Base-by-base conservation (phyloP, 1,140 invertebrate genomes). In the Mercenaria mercenaria region DNA sequence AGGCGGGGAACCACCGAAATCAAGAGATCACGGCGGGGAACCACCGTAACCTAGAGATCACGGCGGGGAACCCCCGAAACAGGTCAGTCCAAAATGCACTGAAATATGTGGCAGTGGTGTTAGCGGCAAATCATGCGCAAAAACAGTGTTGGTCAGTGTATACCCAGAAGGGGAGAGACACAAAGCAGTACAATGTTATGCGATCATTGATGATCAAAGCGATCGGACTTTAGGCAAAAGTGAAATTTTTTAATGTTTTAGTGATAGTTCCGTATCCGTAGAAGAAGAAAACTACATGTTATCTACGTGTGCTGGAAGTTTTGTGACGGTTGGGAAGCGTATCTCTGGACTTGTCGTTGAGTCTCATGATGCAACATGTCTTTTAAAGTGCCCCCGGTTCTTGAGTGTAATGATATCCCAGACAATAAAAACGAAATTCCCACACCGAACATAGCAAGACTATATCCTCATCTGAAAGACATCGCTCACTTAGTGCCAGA, bases 351-450 rank as follows among this genome's bases (percentile, higher is more conserved):
- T 69, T 69, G 59, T 85, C 32, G 32, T 85, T 39, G 82, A 85
- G 67, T 69, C 82, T 72, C 64, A 0, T 1, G 82, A 85, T 32
- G 41, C 23, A 20, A 72, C 67, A 50, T 34, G 41, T 32, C 34
- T 41, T 59, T 85, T 69, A n/a, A 85, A 1, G 39, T 85, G 39
- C 61, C 64, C 8, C 82, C 43, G 11, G n/a, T 91, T 15, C 74
- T 92, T 72, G 89, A 91, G 80, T 92, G 91, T 82, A 64, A 92
- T 56, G 52, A 82, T 15, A 92, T 92, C 41, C 89, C 91, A 43
- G 72, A 87, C 64, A 41, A 72, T 43, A 41, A n/a, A 26, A 20
- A 69, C n/a, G 77, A 89, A 79, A 86, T 92, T 43, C 79, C 89
- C 29, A 91, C 86, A 18, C 82, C 91, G 20, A 76, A 85, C 13